These are phyloP conservation scores for Tarsius wallacei DNA, from an alignment of 2,797 vertebrate genomes.

Conservation along the genomic window DNA sequence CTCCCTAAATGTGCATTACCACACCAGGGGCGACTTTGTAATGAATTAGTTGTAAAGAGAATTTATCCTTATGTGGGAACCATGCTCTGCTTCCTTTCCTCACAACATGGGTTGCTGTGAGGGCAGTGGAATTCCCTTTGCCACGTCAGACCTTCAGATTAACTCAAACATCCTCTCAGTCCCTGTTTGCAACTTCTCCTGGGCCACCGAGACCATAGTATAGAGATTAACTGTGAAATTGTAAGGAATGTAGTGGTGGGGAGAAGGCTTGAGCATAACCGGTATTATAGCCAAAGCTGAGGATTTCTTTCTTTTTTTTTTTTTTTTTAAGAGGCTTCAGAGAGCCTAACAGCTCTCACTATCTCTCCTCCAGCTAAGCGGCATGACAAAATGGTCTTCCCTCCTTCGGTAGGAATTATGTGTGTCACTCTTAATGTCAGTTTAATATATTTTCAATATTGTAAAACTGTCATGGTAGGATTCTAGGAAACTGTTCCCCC, in stretches of 20 bases:
- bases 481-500: constrained; percentile 40
- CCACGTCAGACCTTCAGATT: neutral
- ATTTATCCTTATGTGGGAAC: neutral
- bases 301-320: neutral
- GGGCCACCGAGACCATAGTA: neutral
- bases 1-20: neutral
- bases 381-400: neutral
- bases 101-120: neutral
- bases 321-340: constrained; percentile 3
- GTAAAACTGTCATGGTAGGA: neutral
- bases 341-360: constrained; percentile 25
- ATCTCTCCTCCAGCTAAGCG: constrained; percentile 16
- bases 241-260: neutral
- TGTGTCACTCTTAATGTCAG: constrained; percentile 35
- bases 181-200: neutral
- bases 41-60: constrained; percentile 24
- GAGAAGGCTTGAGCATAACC: neutral
- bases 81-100: neutral
- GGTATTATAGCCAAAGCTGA: neutral
- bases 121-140: neutral
- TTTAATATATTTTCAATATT: constrained; percentile 58
- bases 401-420: neutral
- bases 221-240: constrained; percentile 16
- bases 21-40: neutral
- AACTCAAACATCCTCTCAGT: neutral